phyloP scores from a whole-genome alignment of 2,888 invertebrate species.

The Campoplex nolae region DNA sequence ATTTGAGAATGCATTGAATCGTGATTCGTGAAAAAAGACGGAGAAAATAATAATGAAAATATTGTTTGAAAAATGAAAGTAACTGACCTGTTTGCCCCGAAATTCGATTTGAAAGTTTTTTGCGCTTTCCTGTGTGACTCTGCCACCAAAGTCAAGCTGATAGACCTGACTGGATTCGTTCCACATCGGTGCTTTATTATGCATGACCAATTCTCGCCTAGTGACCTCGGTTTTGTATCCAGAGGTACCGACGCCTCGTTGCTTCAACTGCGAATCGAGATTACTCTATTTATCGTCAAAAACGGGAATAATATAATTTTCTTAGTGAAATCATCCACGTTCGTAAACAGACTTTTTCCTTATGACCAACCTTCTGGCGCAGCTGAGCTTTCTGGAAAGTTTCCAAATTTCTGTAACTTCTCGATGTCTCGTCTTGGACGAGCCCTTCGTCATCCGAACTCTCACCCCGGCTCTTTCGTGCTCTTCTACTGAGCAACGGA shows the following conservation, averaged over 20 bases:
- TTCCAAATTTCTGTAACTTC: conserved; percentile 94
- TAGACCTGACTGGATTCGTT: conserved; percentile 99
- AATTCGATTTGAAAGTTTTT: conserved; percentile 99
- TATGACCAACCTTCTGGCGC: conserved; percentile 91
- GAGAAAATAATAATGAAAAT: no score
- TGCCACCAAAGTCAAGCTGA: conserved; percentile 99
- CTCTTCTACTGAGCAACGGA: conserved; percentile 91
- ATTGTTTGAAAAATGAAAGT: background rate
- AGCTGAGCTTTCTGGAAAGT: conserved; percentile 97
- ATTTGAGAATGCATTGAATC: background rate
- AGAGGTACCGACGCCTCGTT: conserved; percentile 76
- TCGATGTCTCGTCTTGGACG: conserved; percentile 85
- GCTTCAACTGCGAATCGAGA: conserved; percentile 88
- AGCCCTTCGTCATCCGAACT: conserved; percentile 93
- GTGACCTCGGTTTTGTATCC: conserved; percentile 79
- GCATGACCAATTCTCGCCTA: conserved; percentile 94
- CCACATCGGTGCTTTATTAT: conserved; percentile 99
- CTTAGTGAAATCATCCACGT: background rate
- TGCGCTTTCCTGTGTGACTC: conserved; percentile 99
- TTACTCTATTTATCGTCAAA: conserved; percentile 63
- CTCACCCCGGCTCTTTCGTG: conserved; percentile 91
- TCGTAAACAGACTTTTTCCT: background rate
- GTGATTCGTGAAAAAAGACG: background rate
- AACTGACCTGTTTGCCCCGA: conserved; percentile 94
- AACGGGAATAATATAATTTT: conserved; percentile 30